phyloP scores from a whole-genome alignment of 2,888 invertebrate genomes.

The Pherbina coryleti region DNA sequence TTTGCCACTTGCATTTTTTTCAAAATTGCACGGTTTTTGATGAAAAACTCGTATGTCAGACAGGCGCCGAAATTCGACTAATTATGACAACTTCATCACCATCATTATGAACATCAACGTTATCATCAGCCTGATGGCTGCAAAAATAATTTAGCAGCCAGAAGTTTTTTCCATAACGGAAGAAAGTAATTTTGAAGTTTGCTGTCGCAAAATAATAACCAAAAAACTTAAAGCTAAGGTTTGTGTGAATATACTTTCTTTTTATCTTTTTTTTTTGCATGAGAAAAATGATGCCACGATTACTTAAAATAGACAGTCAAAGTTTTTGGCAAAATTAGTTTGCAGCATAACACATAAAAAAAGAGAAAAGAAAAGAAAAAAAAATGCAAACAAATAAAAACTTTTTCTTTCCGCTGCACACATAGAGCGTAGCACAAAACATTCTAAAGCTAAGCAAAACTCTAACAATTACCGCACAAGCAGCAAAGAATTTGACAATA shows the following conservation, averaged over 20 bases:
- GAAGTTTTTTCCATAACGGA: background rate
- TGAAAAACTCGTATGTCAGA: too few species aligned
- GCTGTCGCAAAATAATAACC: background rate
- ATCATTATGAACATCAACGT: too few species aligned
- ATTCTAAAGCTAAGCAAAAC: too few species aligned
- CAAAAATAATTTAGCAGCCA: too few species aligned
- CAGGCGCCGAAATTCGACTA: background rate
- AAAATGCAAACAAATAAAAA: background rate
- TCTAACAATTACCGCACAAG: too few species aligned
- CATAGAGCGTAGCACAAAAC: too few species aligned
- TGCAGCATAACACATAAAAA: background rate
- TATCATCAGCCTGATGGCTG: too few species aligned
- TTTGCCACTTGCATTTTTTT: background rate
- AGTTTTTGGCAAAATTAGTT: too few species aligned
- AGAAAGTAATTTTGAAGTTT: slow-evolving; percentile 19
- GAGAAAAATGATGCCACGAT: background rate
- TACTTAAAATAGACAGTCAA: too few species aligned
- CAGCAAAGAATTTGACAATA: too few species aligned
- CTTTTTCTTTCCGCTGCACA: too few species aligned
- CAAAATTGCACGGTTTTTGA: background rate
- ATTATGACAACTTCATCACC: too few species aligned
- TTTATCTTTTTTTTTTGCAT: background rate
- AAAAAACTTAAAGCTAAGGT: background rate
- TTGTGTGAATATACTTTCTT: background rate
- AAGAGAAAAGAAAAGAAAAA: background rate